Conservation (phyloP, 2,113 vertebrate genomes). For the Orcinus orca region DNA sequence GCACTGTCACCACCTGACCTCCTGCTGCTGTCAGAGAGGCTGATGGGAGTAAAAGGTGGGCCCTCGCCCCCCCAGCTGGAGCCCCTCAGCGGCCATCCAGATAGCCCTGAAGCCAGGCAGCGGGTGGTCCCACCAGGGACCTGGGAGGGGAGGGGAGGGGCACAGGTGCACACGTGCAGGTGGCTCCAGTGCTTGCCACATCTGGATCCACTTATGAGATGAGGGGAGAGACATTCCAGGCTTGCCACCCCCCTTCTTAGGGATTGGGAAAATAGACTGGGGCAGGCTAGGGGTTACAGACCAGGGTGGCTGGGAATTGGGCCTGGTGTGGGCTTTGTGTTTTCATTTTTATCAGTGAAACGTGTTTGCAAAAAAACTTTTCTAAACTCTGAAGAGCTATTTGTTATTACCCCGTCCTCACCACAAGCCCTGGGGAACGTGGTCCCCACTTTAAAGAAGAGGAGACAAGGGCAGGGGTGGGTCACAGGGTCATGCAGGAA, state of each 20-base stretch:
- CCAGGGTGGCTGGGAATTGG: background rate
- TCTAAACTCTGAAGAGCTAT: background rate
- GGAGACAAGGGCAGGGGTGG: too few relatives aligned
- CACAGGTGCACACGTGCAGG: background rate
- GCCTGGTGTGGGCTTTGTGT: background rate
- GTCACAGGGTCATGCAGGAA: background rate
- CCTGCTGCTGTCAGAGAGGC: too few relatives aligned
- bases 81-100: too few relatives aligned
- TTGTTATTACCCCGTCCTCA: background rate
- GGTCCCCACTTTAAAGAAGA: background rate
- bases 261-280: background rate
- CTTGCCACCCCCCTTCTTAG: background rate
- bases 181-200: background rate
- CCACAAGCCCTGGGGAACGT: background rate
- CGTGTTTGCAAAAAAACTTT: background rate
- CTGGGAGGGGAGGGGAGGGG: background rate
- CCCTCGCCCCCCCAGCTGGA: background rate
- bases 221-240: background rate
- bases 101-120: background rate
- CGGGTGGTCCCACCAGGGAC: background rate
- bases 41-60: background rate
- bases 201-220: constrained; percentile 20
- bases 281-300: background rate
- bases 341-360: background rate
- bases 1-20: background rate